Conservation (phyloP, 2,113 vertebrate species). For the Turdus rufiventris region DNA sequence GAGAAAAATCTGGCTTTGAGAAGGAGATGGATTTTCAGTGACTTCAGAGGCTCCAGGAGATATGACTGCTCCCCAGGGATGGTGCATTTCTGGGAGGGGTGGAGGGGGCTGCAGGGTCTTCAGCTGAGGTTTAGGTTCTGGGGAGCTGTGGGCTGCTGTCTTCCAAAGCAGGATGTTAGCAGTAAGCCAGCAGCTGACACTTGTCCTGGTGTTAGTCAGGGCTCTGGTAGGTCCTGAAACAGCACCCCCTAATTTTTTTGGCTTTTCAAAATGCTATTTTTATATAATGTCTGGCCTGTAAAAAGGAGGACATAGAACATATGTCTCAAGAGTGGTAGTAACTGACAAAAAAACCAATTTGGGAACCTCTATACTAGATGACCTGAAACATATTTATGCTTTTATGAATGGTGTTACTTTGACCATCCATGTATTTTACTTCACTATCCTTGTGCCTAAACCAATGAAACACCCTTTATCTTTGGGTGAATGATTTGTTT, state of each 20-base stretch:
- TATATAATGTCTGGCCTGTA: not conserved
- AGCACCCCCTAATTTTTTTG: not conserved
- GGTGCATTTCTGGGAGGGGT: not conserved
- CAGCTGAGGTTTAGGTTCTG: not conserved
- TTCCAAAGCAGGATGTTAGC: not conserved
- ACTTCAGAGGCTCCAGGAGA: not conserved
- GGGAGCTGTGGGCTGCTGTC: not conserved
- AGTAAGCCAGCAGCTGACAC: accelerated
- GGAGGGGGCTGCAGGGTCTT: not conserved
- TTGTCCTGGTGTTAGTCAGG: not conserved
- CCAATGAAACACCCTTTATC: not conserved
- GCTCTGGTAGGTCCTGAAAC: not conserved
- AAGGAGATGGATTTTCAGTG: not conserved
- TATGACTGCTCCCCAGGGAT: not conserved
- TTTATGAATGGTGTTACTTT: not conserved
- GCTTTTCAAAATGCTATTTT: not conserved
- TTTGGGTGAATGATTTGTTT: not conserved
- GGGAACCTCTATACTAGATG: not conserved
- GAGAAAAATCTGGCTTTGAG: not conserved
- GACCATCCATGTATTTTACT: not conserved
- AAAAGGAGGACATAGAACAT: not conserved
- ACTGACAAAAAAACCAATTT: not conserved
- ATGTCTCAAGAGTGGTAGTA: not conserved
- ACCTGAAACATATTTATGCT: not conserved
- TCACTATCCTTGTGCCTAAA: not conserved